These are phyloP conservation scores for Gymnoscelis rufifasciata DNA, from an alignment of 2,888 invertebrate species.

Conservation along the genomic window DNA sequence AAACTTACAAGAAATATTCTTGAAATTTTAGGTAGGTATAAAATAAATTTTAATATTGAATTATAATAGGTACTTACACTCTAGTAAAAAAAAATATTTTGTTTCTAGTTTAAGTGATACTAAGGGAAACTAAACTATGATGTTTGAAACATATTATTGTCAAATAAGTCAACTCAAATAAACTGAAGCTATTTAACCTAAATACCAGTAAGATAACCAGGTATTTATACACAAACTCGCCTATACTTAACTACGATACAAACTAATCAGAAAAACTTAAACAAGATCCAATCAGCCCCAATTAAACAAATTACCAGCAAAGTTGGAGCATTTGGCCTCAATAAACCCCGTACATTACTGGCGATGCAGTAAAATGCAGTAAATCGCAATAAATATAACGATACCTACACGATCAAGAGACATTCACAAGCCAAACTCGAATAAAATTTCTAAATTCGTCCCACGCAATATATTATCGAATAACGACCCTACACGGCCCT, in stretches of 20 bases:
- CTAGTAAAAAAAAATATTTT: too few relatives aligned
- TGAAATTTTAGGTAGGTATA: too few relatives aligned
- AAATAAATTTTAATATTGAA: too few relatives aligned
- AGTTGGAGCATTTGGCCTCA: conserved; percentile 9
- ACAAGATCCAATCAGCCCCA: conserved; percentile 4
- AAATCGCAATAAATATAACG: conserved; percentile 24
- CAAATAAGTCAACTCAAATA: too few relatives aligned
- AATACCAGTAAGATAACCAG: too few relatives aligned
- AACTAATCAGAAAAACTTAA: conserved; percentile 10
- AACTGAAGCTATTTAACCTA: too few relatives aligned
- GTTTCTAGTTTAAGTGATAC: too few relatives aligned
- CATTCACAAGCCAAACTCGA: conserved; percentile 20
- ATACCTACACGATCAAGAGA: conserved; percentile 14
- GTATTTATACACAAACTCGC: too few relatives aligned
- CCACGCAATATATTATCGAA: conserved; percentile 33
- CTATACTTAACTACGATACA: not conserved
- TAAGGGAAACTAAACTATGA: too few relatives aligned
- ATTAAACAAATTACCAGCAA: conserved; percentile 14
- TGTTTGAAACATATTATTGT: too few relatives aligned
- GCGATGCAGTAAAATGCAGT: conserved; percentile 7
- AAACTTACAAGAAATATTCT: too few relatives aligned
- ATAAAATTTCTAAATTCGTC: conserved; percentile 37
- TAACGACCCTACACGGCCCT: conserved; percentile 9
- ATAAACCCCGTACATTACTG: conserved; percentile 13
- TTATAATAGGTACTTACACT: too few relatives aligned